phyloP scores from a whole-genome alignment of 2,113 vertebrate genomes.

The Pomatorhinus ruficollis region DNA sequence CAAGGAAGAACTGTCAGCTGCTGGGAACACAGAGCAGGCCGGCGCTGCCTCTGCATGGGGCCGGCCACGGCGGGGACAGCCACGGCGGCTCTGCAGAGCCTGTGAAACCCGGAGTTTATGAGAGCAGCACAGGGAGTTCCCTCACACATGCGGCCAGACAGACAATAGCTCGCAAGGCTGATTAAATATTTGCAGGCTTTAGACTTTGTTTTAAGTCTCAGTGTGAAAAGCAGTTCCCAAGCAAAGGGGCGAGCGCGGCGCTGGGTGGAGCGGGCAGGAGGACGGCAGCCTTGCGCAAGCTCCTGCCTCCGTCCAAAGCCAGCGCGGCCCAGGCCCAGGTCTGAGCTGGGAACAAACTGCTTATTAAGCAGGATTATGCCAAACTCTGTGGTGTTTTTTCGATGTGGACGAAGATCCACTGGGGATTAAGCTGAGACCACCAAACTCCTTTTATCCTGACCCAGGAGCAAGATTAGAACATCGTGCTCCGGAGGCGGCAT shows the following conservation, averaged over 20 bases:
- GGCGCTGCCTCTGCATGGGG: neutral
- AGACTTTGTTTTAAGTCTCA: neutral
- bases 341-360: neutral
- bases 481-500: accelerated
- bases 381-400: neutral
- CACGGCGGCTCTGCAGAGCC: neutral
- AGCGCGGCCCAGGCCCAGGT: neutral
- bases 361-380: neutral
- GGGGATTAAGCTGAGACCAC: neutral
- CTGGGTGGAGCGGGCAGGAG: neutral
- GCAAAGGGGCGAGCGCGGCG: neutral
- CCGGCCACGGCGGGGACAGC: neutral
- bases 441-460: neutral
- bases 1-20: neutral
- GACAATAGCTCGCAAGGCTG: constrained; percentile 22
- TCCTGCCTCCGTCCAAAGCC: neutral
- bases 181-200: constrained; percentile 25
- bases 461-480: neutral
- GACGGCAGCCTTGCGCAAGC: neutral
- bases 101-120: neutral
- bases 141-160: constrained; percentile 24
- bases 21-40: constrained; percentile 34
- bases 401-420: neutral
- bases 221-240: neutral
- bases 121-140: constrained; percentile 42